These are phyloP conservation scores for Raja brachyura DNA, from an alignment of 2,113 vertebrate species.

Conservation along the genomic window DNA sequence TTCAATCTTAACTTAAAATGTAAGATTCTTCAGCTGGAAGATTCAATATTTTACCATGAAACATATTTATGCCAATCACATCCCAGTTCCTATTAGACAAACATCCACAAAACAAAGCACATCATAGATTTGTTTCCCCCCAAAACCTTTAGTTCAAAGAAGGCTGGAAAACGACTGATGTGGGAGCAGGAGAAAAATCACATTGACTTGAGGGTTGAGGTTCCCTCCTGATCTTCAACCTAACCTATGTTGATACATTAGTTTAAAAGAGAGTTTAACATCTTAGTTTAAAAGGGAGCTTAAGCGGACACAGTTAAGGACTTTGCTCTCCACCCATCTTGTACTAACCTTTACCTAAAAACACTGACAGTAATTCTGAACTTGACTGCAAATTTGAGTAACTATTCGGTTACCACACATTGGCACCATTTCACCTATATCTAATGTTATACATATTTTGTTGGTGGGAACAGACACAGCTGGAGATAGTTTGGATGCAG, in stretches of 20 bases:
- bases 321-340: neutral
- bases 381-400: neutral
- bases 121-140: neutral
- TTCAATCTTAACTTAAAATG: neutral
- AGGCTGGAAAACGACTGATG: neutral
- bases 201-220: neutral
- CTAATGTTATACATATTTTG: neutral
- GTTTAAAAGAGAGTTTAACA: neutral
- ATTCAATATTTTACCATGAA: neutral
- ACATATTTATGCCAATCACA: neutral
- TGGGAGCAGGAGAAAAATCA: neutral
- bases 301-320: neutral
- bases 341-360: no score
- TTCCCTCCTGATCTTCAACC: neutral
- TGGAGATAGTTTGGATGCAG: neutral
- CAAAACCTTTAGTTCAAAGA: neutral
- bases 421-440: neutral
- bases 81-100: neutral
- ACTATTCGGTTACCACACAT: neutral
- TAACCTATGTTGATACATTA: neutral
- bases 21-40: neutral
- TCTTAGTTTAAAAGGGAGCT: neutral
- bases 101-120: neutral
- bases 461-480: neutral
- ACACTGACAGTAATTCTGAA: neutral